Evolutionary conservation across 2,888 invertebrate genomes (phyloP), one percentile per base, ranked within the genome.

Genomic region (Balanococcus diminutus): DNA sequence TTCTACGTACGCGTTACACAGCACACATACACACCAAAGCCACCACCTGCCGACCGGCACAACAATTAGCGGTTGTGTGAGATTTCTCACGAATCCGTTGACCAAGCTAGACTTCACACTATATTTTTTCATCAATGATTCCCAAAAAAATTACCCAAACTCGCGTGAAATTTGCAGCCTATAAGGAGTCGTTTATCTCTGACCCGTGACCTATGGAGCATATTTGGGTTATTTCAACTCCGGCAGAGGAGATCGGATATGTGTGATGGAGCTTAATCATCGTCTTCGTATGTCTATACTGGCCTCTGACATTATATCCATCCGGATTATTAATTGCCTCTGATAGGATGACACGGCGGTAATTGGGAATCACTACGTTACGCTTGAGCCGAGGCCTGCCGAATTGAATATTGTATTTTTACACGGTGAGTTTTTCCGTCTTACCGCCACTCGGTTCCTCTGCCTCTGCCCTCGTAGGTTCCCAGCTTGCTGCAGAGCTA

Each of bases 81-180:
- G 84, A 84, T 84, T 84, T 84, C 84, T 84, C 84, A 84, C 84
- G 84, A 84, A 84, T 84, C 72, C 84, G 84, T 84, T 84, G 84
- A 84, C 84, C 84, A 84, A 84, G 61, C 32, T 84, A 84, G 84
- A 84, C 67, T 32, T 36, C 75, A 79, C 32, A 28, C 32, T 79
- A 79, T 32, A n/a, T 79, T 31, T 67, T 67, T 46, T 51, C 56
- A 32, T n/a, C 84, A 84, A 84, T 84, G 84, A 32, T 84, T 84
- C 84, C 84, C 28, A 84, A 84, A 84, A n/a, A 25, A 79, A 31
- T 6, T 79, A 16, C 51, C 5, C 19, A 22, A 4, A 61, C 61
- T n/a, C n/a, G n/a, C n/a, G 61, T 22, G 61, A 36, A 36, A 36
- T 36, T 36, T 36, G n/a, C n/a, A n/a, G n/a, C n/a, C n/a, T n/a